Base-by-base conservation (phyloP, 2,888 invertebrate genomes). In the Molorchus minor region DNA sequence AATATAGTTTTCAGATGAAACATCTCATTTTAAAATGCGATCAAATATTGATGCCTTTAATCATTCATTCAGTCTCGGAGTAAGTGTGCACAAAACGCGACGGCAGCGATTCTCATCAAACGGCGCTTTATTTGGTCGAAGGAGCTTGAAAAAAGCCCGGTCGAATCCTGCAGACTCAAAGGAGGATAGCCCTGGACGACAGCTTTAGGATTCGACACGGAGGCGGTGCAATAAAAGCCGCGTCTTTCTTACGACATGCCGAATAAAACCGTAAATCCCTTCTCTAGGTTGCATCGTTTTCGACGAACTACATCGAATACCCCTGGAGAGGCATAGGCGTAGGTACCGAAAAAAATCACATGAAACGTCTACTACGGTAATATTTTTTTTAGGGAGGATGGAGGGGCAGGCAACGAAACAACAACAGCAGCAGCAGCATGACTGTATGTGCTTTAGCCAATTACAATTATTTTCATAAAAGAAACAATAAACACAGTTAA, bases 231-330 rank as follows among this genome's bases (percentile, higher is more conserved):
- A 53, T 57, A 49, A 54, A 57, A 47, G 52, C 38, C 53, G 47
- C 47, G 55, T 55, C 54, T 47, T 25, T 53, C 46, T 55, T 49
- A 19, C 52, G 20, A 40, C 52, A 30, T 52, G 20, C n/a, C 51
- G 38, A 57, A 52, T 44, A 58, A 49, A 55, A 45, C 51, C 33
- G 44, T 40, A 45, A 58, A 58, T 58, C 55, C 38, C 52, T 52
- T 30, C 52, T 41, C 30, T 33, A 29, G 20, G 10, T 56, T 47
- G 47, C 36, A 43, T 38, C 16, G 35, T 36, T 29, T 46, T 38
- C 55, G 25, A 40, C 46, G 17, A 35, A 17, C 30, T 51, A 30
- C 51, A 29, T 29, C 12, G 29, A 40, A 40, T 51, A 40, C n/a
- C n/a, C n/a, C n/a, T n/a, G n/a, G n/a, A n/a, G n/a, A n/a, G n/a